Conservation (phyloP, 2,888 invertebrate genomes). For the Lypha dubia region DNA sequence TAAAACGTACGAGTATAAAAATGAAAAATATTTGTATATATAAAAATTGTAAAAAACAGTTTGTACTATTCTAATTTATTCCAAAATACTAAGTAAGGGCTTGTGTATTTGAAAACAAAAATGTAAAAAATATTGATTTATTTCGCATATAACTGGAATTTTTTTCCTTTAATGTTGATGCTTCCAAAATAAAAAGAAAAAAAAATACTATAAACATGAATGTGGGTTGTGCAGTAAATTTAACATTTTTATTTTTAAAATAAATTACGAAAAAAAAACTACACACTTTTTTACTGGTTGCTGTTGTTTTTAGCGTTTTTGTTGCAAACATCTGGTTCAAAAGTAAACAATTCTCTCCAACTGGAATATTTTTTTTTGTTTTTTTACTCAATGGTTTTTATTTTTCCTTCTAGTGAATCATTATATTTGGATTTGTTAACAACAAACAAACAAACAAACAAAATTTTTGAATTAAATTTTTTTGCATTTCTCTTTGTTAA, state of each 20-base stretch:
- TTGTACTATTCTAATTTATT: too few species aligned
- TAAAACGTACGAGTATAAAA: too few species aligned
- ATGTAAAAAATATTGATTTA: too few species aligned
- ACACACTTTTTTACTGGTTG: neutral
- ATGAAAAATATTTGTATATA: too few species aligned
- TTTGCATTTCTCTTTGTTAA: neutral
- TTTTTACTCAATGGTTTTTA: conserved; percentile 4
- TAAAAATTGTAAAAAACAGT: too few species aligned
- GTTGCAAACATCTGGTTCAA: conserved; percentile 58
- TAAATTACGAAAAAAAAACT: conserved; percentile 25
- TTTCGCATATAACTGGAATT: too few species aligned
- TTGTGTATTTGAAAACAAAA: too few species aligned
- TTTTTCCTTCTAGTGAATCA: conserved; percentile 26
- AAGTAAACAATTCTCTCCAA: conserved; percentile 62
- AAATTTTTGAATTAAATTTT: conserved; percentile 29
- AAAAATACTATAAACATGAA: too few species aligned
- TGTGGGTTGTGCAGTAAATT: conserved; percentile 9
- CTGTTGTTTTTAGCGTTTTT: conserved; percentile 2
- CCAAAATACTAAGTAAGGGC: too few species aligned
- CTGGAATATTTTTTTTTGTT: conserved; percentile 39
- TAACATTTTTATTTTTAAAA: conserved; percentile 6
- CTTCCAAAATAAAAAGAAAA: too few species aligned
- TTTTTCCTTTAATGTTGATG: too few species aligned
- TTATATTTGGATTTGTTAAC: conserved; percentile 48
- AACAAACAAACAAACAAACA: too few species aligned